Evolutionary conservation across 2,888 invertebrate genomes (phyloP), one percentile per base, ranked within the genome.

Genomic region (Scaptomyza reducta): DNA sequence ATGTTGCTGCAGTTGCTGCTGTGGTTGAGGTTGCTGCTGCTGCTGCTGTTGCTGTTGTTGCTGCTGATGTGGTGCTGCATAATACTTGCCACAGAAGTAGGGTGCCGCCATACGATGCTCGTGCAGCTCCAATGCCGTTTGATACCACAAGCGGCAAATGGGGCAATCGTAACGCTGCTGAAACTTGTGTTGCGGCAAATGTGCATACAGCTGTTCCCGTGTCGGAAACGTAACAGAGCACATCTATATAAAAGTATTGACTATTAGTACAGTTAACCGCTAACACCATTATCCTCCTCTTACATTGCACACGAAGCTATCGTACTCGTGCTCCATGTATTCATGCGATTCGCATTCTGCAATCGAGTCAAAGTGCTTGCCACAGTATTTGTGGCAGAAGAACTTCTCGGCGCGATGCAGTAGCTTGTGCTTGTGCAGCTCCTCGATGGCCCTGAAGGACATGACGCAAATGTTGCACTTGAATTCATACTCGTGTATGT

Each of bases 351-450:
- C 90, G 66, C 90, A 90, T 29, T 89, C 84, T 18, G 83, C 79
- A 56, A 90, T 88, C 11, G 87, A 89, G 31, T 89, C 89, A 47
- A 84, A 90, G 70, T 85, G 77, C 72, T 90, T 90, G 59, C 90
- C 90, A 61, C 90, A 90, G 70, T 89, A 90, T 62, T 90, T 90
- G 62, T 88, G 90, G 63, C 90, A 90, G 57, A 90, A 90, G 70
- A 87, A 90, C 49, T 84, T 85, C 55, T 90, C 88, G 6, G 67
- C 64, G 13, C 84, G 79, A 75, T 90, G 90, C 11, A 87, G 72
- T 31, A 80, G 80, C 45, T 90, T 90, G 60, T 90, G 90, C 41
- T 70, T 70, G 38, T 88, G 88, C 61, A 90, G 31, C 31, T 90
- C 90, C 55, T 90, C 90, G 49, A 61, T 71, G 35, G 75, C 86